These are phyloP conservation scores for Myotis lucifugus DNA, from an alignment of 2,113 vertebrate genomes.

Conservation along the genomic window DNA sequence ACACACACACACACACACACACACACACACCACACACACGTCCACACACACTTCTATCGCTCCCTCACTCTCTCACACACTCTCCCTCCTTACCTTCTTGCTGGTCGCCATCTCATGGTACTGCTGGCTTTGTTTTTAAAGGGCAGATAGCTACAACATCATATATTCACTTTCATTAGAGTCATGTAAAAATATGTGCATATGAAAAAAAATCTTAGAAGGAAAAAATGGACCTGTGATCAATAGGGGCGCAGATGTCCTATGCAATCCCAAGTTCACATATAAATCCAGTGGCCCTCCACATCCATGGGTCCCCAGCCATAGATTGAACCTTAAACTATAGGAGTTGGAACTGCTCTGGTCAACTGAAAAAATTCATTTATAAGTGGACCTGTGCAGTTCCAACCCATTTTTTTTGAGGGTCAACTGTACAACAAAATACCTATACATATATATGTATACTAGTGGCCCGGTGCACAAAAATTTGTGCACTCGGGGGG, in stretches of 20 bases:
- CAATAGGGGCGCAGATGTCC: neutral
- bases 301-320: neutral
- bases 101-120: no score
- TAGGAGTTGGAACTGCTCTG: neutral
- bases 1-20: no score
- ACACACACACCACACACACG: no score
- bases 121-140: slow-evolving; percentile 41
- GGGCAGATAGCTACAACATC: neutral
- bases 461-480: no score
- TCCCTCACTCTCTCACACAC: no score
- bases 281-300: neutral
- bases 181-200: neutral
- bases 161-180: neutral
- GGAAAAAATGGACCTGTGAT: neutral
- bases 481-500: no score
- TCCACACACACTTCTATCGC: no score
- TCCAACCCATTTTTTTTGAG: neutral
- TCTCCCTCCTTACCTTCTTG: no score
- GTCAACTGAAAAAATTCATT: neutral
- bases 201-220: slow-evolving; percentile 9
- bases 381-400: neutral
- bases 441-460: neutral
- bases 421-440: neutral
- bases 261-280: neutral
- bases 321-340: neutral